Base-by-base conservation (phyloP, 2,113 vertebrate genomes). In the Sebastes fasciatus region DNA sequence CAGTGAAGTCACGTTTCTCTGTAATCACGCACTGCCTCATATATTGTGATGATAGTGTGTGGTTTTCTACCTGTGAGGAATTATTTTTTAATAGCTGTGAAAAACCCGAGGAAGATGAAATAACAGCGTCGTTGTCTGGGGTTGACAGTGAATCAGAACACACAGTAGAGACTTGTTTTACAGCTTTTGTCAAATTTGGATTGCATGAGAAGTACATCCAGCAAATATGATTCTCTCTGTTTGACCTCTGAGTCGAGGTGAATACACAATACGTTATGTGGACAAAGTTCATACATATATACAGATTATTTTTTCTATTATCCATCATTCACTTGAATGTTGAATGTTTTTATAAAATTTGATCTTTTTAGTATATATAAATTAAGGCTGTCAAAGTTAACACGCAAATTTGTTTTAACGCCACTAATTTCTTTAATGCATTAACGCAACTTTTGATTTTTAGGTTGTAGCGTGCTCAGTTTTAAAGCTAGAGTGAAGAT, bases 21-120 rank as follows among this genome's bases (percentile, higher is more conserved):
- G 52, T 91, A 89, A 92, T 89, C 73, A 88, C 52, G 87, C 79
- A 67, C 48, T n/a, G 6, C 45, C 57, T 63, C 80, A 26, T 9
- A 8, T 8, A 5, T 66, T 45, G 72, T 34, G 55, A 49, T 68
- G 60, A 81, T 26, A 51, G 78, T 21, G 68, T 74, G 66, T 71
- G 58, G 71, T 86, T 67, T 66, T 79, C 23, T 69, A 78, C 78
- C 79, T 83, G 73, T 12, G 23, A 69, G 70, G 63, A 71, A 21
- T 61, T 10, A n/a, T 76, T 42, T 86, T 71, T 76, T 54, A 74
- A 61, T 66, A 54, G 66, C 66, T 13, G 60, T 49, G 63, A 51
- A 61, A 67, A 80, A 69, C 1, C 19, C 1, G 49, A 80, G 34
- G 17, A n/a, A 40, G 63, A 5, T 52, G 80, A 79, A 65, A 73